Evolutionary conservation across 2,113 vertebrate species (phyloP).

Genomic region (Grantiella picta): DNA sequence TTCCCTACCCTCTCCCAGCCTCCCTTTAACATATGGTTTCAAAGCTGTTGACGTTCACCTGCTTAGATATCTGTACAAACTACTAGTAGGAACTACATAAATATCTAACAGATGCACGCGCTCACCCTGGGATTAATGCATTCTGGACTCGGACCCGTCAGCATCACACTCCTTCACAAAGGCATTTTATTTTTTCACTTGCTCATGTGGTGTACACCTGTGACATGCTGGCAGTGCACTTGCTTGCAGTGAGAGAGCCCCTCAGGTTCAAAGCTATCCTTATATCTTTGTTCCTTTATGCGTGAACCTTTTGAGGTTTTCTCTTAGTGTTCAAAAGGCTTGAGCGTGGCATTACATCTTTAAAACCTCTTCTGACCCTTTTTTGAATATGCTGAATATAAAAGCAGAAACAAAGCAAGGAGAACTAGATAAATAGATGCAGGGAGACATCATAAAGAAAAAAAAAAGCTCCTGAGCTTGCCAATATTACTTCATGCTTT

Average conservation of each 20-base stretch:
- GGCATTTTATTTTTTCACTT: slow-evolving; percentile 24
- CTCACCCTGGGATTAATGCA: slow-evolving; percentile 27
- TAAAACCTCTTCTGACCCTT: slow-evolving; percentile 53
- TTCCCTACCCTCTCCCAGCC: not conserved
- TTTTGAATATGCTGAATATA: slow-evolving; percentile 56
- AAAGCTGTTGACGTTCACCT: slow-evolving; percentile 60
- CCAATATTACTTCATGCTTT: slow-evolving; percentile 54
- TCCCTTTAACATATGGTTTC: slow-evolving; percentile 8
- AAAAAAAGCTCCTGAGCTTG: not conserved
- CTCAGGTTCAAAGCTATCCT: slow-evolving; percentile 42
- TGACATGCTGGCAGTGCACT: slow-evolving; percentile 26
- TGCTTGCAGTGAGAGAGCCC: not conserved
- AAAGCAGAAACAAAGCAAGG: slow-evolving; percentile 23
- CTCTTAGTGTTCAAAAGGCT: slow-evolving; percentile 22
- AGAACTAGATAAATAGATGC: slow-evolving; percentile 51
- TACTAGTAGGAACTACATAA: slow-evolving; percentile 17
- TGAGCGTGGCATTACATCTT: slow-evolving; percentile 16
- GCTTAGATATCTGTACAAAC: slow-evolving; percentile 41
- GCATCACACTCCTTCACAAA: slow-evolving; percentile 39
- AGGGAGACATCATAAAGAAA: not conserved
- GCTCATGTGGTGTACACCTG: slow-evolving; percentile 41
- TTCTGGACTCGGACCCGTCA: slow-evolving; percentile 23
- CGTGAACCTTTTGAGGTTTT: slow-evolving; percentile 57
- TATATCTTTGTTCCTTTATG: slow-evolving; percentile 31
- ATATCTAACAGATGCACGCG: not conserved